Conservation (phyloP, 2,888 invertebrate species). For the Lasioglossum zephyrum region DNA sequence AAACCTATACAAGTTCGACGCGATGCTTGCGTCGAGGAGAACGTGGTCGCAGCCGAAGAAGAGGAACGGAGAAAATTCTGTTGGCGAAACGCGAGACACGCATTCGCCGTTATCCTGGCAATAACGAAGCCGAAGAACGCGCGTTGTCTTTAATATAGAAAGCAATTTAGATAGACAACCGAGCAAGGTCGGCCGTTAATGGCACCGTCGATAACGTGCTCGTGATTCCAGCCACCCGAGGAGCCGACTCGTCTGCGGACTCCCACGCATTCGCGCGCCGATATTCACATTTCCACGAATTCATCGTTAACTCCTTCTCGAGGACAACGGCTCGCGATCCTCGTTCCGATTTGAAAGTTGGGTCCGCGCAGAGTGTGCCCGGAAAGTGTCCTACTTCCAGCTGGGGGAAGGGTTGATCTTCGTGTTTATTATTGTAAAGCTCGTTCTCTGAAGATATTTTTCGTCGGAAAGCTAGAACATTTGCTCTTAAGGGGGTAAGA, state of each 20-base stretch:
- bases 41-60: neutral
- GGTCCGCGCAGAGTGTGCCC: neutral
- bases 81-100: neutral
- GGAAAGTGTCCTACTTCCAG: neutral
- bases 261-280: neutral
- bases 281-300: neutral
- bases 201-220: conserved; percentile 67
- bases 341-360: neutral
- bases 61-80: neutral
- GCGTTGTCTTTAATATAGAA: conserved; percentile 76
- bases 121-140: conserved; percentile 75
- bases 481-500: neutral
- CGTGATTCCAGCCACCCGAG: conserved; percentile 60
- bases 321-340: neutral
- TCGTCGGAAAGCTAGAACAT: too few species aligned
- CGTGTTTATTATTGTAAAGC: neutral
- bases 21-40: conserved; percentile 1
- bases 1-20: too few species aligned
- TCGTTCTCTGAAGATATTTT: neutral
- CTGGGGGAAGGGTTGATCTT: neutral
- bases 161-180: conserved; percentile 75
- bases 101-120: conserved; percentile 45
- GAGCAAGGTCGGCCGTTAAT: conserved; percentile 64
- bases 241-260: conserved; percentile 7
- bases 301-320: too few species aligned